Evolutionary conservation across 2,888 invertebrate genomes (phyloP).

Genomic region (Gasteruption jaculator): DNA sequence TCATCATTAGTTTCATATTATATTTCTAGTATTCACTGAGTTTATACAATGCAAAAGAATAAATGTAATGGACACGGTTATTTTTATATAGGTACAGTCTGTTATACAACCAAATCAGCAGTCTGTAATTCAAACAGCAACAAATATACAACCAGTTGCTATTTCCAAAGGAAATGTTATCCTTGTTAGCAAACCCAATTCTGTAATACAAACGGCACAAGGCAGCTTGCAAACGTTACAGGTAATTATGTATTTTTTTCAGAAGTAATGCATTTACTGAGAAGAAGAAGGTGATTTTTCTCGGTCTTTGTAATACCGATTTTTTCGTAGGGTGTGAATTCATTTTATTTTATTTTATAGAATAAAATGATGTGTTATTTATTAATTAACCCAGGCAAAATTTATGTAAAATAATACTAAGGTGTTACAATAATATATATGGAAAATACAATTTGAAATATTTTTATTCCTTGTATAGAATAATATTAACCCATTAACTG

Average conservation of each 20-base stretch:
- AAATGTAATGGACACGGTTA: slow-evolving; percentile 4
- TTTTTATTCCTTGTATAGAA: no score
- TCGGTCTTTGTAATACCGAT: neutral
- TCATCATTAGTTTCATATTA: no score
- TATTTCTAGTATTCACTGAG: no score
- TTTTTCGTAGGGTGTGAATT: neutral
- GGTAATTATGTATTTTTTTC: slow-evolving; percentile 54
- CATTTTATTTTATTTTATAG: slow-evolving; percentile 4
- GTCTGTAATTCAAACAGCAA: slow-evolving; percentile 91
- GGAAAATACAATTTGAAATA: no score
- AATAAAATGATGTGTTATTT: neutral
- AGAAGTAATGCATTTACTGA: slow-evolving; percentile 5
- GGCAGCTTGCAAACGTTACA: slow-evolving; percentile 83
- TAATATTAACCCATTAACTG: no score
- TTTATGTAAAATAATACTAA: no score
- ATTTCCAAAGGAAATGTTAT: slow-evolving; percentile 86
- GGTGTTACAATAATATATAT: no score
- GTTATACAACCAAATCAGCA: slow-evolving; percentile 95
- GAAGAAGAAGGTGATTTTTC: neutral
- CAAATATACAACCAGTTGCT: slow-evolving; percentile 76
- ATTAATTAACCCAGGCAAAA: no score
- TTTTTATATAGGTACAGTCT: slow-evolving; percentile 75
- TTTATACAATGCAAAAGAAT: neutral
- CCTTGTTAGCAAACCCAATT: slow-evolving; percentile 84
- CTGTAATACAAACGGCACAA: slow-evolving; percentile 88